A percentile compares a stretch with the other conserved stretches of the same genome.
phyloP scores from a whole-genome alignment of 2,797 vertebrate species.

The Cheirogaleus major region DNA sequence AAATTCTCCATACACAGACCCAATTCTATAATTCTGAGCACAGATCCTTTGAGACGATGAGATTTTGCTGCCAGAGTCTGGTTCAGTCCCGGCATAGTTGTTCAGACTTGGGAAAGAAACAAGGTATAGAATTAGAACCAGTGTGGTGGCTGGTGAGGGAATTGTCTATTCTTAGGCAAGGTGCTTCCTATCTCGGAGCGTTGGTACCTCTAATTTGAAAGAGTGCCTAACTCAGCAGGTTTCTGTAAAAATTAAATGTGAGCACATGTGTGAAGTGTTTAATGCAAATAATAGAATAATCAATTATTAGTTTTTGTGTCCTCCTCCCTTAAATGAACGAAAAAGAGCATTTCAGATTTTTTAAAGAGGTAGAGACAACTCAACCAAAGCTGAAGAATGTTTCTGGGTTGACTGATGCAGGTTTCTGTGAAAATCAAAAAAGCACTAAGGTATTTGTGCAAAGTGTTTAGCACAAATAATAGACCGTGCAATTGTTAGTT shows the following conservation, averaged over 20 bases:
- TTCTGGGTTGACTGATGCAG: background rate
- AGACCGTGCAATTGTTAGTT: background rate
- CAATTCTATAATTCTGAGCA: background rate
- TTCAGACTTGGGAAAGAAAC: background rate
- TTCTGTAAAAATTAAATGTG: background rate
- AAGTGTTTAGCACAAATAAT: background rate
- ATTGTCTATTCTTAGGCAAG: background rate
- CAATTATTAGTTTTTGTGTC: background rate
- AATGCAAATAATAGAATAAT: background rate
- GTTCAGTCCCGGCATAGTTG: background rate
- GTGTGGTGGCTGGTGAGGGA: background rate
- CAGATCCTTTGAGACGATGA: background rate
- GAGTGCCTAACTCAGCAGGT: background rate
- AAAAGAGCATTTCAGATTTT: background rate
- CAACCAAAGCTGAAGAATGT: background rate
- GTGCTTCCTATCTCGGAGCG: background rate
- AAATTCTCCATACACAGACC: background rate
- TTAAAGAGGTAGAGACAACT: background rate
- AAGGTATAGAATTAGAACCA: background rate
- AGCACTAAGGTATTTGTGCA: background rate
- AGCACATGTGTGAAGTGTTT: background rate
- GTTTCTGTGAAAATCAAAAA: background rate
- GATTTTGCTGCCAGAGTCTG: background rate
- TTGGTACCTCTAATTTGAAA: background rate
- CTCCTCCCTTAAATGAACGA: background rate